Percentiles rank a stretch among this genome's conserved stretches.
phyloP scores from a whole-genome alignment of 2,797 vertebrate species.

The Microtus californicus region DNA sequence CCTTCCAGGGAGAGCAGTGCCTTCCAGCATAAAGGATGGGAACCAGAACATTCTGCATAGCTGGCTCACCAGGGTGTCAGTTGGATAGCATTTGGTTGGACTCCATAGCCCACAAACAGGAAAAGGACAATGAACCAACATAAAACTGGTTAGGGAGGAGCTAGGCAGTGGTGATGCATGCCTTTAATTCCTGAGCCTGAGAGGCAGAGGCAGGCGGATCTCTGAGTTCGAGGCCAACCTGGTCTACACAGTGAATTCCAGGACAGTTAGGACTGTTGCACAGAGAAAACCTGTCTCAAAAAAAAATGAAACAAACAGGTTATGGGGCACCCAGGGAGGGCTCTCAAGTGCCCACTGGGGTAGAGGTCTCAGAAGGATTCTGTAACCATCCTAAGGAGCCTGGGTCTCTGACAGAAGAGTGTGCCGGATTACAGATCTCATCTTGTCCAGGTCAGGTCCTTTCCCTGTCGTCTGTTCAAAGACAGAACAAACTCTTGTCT shows the following conservation, averaged over 20 bases:
- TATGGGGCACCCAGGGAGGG: background rate
- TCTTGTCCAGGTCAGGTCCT: rapidly evolving
- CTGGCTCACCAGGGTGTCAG: background rate
- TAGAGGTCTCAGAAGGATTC: background rate
- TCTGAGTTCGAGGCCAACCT: no score
- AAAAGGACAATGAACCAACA: background rate
- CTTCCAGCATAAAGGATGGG: background rate
- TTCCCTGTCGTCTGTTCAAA: background rate
- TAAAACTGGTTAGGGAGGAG: no score
- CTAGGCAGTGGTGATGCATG: no score
- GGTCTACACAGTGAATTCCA: no score
- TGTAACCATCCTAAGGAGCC: background rate
- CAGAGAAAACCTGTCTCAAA: no score
- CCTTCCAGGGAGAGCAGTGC: background rate
- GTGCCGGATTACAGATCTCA: background rate
- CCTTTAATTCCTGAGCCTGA: no score
- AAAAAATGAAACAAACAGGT: no score
- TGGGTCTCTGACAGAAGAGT: background rate
- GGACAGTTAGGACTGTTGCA: no score
- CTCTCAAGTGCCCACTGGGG: background rate
- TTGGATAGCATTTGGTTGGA: background rate
- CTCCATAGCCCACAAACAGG: background rate
- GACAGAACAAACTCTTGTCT: background rate
- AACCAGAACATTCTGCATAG: rapidly evolving
- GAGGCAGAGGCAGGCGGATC: no score